These are phyloP conservation scores for Montifringilla adamsi DNA, from an alignment of 2,113 vertebrate genomes.

Conservation along the genomic window DNA sequence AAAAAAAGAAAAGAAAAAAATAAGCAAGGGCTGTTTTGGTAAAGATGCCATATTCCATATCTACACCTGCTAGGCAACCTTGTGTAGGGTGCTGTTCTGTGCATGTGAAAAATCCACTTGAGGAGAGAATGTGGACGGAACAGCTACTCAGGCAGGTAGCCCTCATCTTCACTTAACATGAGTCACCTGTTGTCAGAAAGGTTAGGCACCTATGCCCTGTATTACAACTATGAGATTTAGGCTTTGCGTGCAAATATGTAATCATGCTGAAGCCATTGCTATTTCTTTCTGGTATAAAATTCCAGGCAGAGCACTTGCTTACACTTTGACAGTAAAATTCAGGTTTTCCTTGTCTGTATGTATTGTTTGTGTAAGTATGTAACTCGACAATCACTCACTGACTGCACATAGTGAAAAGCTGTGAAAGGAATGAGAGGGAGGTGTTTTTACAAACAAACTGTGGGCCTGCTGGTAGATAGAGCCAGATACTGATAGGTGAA, in stretches of 20 bases:
- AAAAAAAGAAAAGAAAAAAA: not conserved
- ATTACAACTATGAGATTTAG: not conserved
- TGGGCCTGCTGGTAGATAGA: not conserved
- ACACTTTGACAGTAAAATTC: not conserved
- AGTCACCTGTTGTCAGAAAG: not conserved
- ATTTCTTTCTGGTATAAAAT: not conserved
- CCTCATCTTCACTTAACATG: not conserved
- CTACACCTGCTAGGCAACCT: not conserved
- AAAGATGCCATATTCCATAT: not conserved
- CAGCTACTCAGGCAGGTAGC: not conserved
- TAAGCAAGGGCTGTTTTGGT: not conserved
- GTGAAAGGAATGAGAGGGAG: not conserved
- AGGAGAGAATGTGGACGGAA: not conserved
- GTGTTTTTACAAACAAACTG: not conserved
- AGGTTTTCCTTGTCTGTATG: not conserved
- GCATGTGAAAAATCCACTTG: not conserved
- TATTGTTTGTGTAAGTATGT: not conserved
- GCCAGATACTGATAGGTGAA: not conserved
- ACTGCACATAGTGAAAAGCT: not conserved
- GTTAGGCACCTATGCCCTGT: not conserved
- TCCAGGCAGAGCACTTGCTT: not conserved
- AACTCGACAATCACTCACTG: not conserved
- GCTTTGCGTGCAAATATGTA: not conserved
- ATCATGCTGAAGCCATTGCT: fast-evolving
- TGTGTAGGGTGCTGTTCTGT: not conserved